Base-by-base conservation (phyloP, 2,797 vertebrate species). In the Peromyscus nudipes region DNA sequence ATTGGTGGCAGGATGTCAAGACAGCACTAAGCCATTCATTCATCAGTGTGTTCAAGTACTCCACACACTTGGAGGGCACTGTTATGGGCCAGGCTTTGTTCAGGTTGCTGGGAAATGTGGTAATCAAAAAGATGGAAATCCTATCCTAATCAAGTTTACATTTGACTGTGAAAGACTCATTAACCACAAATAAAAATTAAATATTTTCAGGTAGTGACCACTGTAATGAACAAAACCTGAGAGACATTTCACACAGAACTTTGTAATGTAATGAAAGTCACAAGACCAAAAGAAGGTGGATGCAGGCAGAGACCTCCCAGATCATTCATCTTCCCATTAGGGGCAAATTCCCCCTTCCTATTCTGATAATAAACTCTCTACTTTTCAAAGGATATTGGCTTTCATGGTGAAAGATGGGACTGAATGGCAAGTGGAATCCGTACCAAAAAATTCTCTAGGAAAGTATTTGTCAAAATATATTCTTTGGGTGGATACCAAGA, bases 391-490 rank as follows among this genome's bases (percentile, higher is more conserved):
- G 81, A 94, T 75, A 13, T 86, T 80, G 37, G 14, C 65, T 92
- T 91, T 91, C 75, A 29, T 79, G 85, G 13, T 88, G 77, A 49
- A 79, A 82, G 27, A 62, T 91, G 17, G 16, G 10, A 34, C 46
- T 84, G 64, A 90, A 86, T 81, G n/a, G 13, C 55, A 89, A 79
- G n/a, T 65, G 73, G 79, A 55, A 77, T 62, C 3, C 0, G 6
- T 19, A 95, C 46, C 76, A 79, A 43, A 60, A 60, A 91, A n/a
- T 77, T 49, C 19, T 80, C 37, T 87, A 16, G 73, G 60, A 87
- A 92, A 95, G 73, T 6, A 89, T 94, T 97, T 60, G 86, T 89
- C 67, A 94, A 91, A 95, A 60, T 94, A 52, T 60, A 71, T 75
- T 92, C 5, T 6, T 91, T 89, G 49, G 8, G 43, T 90, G 13